phyloP scores from a whole-genome alignment of 2,797 vertebrate species.

The Hoplostethus mediterraneus region DNA sequence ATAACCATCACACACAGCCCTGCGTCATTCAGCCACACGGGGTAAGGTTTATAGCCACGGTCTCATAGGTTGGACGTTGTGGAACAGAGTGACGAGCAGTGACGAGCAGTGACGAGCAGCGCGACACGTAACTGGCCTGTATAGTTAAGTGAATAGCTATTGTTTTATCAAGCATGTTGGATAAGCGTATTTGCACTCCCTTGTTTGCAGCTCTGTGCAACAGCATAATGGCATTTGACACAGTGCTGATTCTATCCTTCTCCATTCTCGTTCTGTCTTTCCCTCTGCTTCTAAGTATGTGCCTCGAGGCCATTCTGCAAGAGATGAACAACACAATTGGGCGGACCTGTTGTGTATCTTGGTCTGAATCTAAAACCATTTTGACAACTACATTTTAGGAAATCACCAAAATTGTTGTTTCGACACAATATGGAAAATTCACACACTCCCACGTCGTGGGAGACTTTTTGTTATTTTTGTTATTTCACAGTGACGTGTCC shows the following conservation, averaged over 20 bases:
- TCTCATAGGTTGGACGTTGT: constrained; percentile 44
- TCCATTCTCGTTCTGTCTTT: constrained; percentile 53
- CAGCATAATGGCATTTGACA: constrained; percentile 57
- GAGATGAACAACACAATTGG: constrained; percentile 49
- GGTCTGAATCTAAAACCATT: constrained; percentile 44
- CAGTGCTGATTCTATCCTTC: constrained; percentile 53
- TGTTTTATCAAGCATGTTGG: constrained; percentile 29
- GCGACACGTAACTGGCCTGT: constrained; percentile 13
- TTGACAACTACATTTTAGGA: constrained; percentile 35
- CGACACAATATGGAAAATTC: constrained; percentile 3
- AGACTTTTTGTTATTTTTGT: neutral
- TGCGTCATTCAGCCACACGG: constrained; percentile 50
- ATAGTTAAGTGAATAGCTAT: constrained; percentile 1
- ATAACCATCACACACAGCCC: constrained; percentile 59
- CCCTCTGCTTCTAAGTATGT: constrained; percentile 36
- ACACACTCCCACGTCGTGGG: neutral
- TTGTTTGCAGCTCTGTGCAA: constrained; percentile 33
- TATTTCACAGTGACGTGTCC: constrained; percentile 7
- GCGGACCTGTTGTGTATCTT: constrained; percentile 22
- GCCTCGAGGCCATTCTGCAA: constrained; percentile 51
- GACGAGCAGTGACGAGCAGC: constrained; percentile 40
- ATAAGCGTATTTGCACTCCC: constrained; percentile 49
- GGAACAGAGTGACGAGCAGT: constrained; percentile 39
- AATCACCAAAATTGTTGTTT: constrained; percentile 26
- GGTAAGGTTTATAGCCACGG: constrained; percentile 30